Conservation (phyloP, 2,113 vertebrate species). For the Trichechus manatus region DNA sequence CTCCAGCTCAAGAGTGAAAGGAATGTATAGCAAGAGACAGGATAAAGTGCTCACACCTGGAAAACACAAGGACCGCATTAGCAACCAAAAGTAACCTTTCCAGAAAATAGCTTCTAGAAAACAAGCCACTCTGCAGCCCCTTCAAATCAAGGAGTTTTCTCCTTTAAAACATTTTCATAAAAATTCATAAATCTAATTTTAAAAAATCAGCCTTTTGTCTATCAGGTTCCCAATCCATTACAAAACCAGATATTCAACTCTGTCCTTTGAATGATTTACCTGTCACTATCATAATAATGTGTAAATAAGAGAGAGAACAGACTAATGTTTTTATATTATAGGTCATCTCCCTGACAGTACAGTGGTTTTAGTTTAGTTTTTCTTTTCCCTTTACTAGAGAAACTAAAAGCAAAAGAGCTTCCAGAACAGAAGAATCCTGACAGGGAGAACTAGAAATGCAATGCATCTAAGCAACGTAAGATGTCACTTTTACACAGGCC, state of each 20-base stretch:
- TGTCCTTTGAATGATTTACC: neutral
- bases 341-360: neutral
- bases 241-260: conserved; percentile 20
- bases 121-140: neutral
- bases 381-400: neutral
- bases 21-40: neutral
- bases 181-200: conserved; percentile 23
- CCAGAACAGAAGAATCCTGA: neutral
- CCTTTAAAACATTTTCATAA: conserved; percentile 25
- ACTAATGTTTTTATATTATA: conserved; percentile 14
- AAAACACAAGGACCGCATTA: neutral
- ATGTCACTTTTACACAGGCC: conserved; percentile 78
- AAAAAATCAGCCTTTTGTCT: conserved; percentile 21
- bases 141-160: conserved; percentile 18
- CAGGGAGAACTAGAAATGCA: conserved; percentile 56
- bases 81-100: neutral
- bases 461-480: conserved; percentile 77
- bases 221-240: neutral
- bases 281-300: neutral
- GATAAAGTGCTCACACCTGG: neutral
- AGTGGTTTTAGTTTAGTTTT: neutral
- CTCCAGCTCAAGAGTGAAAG: neutral
- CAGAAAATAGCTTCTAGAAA: conserved; percentile 38
- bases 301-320: neutral
- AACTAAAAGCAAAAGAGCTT: conserved; percentile 24